Evolutionary conservation across 1,140 invertebrate species (phyloP), one percentile per base, ranked within the genome.

Genomic region (Drosophila murphyi): DNA sequence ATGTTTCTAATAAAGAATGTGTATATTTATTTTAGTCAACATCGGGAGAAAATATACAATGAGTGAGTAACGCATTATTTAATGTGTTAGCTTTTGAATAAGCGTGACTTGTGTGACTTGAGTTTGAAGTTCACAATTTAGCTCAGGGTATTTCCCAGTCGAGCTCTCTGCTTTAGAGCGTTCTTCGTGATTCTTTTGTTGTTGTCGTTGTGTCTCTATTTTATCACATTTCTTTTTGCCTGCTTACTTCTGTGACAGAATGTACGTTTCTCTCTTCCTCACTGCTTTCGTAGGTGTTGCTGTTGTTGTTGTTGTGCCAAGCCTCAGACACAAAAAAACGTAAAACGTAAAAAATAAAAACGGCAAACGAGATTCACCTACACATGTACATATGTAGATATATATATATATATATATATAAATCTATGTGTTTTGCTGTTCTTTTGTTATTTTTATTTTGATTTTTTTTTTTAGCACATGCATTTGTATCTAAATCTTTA

Each of bases 331-430:
- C 47, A 37, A 45, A 68, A 70, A 83, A 80, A 72, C n/a, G 31
- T 77, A 80, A 83, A 83, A 76, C 81, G 80, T 76, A 80, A 73
- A 85, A 80, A 3, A 43, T n/a, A 43, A 80, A 78, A 76, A 72
- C 68, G 71, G 60, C 56, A 83, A 85, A 85, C 82, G 67, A 86
- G 82, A 85, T 86, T 85, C 81, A 86, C 78, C 82, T 81, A 85
- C 65, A 74, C 31, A 65, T 3, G 5, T 39, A 48, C 28, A 28
- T 50, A 35, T 47, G 20, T 20, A 20, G 0, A 62, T 41, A 39
- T 48, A 47, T 55, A 48, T 35, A 43, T 37, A 12, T 52, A 35
- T 59, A 5, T 31, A 28, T 47, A 41, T 47, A 34, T 60, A 12
- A 61, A 4, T 37, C 10, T 41, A 8, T 20, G 20, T 34, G n/a